These are phyloP conservation scores for Synergus gifuensis DNA, from an alignment of 2,888 invertebrate species.

Conservation along the genomic window DNA sequence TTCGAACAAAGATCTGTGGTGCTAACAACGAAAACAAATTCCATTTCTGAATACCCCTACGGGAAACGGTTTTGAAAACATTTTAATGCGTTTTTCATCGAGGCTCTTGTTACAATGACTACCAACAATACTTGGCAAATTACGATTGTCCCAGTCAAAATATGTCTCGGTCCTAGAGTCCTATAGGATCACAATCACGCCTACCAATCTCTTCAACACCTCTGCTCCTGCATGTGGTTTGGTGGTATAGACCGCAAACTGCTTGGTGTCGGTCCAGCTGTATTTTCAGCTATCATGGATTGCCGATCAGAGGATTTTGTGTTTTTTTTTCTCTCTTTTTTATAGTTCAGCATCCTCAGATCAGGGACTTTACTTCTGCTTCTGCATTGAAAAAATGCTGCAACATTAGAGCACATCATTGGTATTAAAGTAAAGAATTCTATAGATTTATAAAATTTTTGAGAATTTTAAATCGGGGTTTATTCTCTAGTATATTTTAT, in stretches of 20 bases:
- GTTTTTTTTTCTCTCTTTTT: slow-evolving; percentile 59
- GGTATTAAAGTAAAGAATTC: not conserved
- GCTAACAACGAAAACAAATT: slow-evolving; percentile 67
- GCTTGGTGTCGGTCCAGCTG: slow-evolving; percentile 67
- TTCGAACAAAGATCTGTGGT: slow-evolving; percentile 42
- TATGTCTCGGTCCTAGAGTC: slow-evolving; percentile 61
- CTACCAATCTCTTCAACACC: slow-evolving; percentile 59
- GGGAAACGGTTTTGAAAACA: slow-evolving; percentile 43
- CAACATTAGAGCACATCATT: slow-evolving; percentile 1
- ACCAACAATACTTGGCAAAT: slow-evolving; percentile 73
- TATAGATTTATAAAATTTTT: not conserved
- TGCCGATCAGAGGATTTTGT: slow-evolving; percentile 75
- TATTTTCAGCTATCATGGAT: slow-evolving; percentile 75
- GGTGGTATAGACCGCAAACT: slow-evolving; percentile 73
- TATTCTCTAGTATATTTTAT: not conserved
- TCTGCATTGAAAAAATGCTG: slow-evolving; percentile 11
- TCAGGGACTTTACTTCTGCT: slow-evolving; percentile 15
- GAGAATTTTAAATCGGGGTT: not conserved
- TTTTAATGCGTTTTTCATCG: slow-evolving; percentile 56
- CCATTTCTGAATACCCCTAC: slow-evolving; percentile 44
- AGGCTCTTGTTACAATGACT: slow-evolving; percentile 63
- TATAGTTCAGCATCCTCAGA: slow-evolving; percentile 20
- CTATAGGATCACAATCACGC: slow-evolving; percentile 59
- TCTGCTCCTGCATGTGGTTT: slow-evolving; percentile 56
- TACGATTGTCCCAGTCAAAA: slow-evolving; percentile 74